Evolutionary conservation across 1,140 invertebrate genomes (phyloP), one percentile per base, ranked within the genome.

Genomic region (Drepana arcuata): DNA sequence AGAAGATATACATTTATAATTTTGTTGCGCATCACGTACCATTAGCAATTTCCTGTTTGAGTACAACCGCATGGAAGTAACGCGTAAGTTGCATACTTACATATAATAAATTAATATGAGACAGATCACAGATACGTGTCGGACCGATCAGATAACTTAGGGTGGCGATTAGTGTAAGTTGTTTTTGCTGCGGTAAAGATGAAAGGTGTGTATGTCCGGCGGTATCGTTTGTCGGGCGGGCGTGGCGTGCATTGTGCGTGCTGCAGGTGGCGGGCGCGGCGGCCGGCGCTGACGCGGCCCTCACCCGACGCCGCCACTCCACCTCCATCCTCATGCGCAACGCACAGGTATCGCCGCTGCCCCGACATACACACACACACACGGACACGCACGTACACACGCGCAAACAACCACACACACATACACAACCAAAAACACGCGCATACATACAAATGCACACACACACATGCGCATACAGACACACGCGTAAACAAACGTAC

Each of bases 281-380:
- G 44, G 34, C 45, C 41, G 46, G 54, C 54, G 62, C 60, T 40
- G 71, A 71, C 45, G 33, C 58, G 52, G 88, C 88, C 65, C 86
- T 90, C 81, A 90, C 90, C 53, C 86, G 88, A 72, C 87, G 90
- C 69, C 87, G 90, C 62, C 89, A 92, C 86, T 91, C 90, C 77
- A 87, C 86, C 49, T 87, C 86, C 62, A 86, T 86, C 79, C 80
- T 87, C 75, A 84, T 80, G 59, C 80, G 84, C 71, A 75, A 84
- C 84, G 86, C 85, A 71, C 87, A 88, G 87, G 87, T 88, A 89
- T 58, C 39, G 16, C 27, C 11, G 28, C 28, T 16, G 16, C 31
- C 12, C 34, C 27, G 12, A 41, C 34, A 32, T 18, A n/a, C 16
- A 14, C 28, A 13, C 34, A 14, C 6, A 3, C 12, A 29, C 4